Evolutionary conservation across 2,113 vertebrate species (phyloP).

Genomic region (Oncorhynchus mykiss): DNA sequence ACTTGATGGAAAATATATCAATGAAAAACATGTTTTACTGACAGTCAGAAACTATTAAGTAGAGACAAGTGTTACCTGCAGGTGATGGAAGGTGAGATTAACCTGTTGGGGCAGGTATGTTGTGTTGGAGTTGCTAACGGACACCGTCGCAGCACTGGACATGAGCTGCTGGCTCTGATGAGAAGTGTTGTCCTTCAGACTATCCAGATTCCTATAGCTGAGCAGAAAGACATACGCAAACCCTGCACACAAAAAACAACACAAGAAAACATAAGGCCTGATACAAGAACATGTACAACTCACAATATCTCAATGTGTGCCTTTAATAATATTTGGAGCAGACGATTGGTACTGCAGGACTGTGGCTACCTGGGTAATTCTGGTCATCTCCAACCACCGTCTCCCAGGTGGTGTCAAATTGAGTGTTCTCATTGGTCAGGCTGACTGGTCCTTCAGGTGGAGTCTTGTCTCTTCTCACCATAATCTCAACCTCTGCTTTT

Average conservation of each 20-base stretch:
- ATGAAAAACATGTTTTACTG: no score
- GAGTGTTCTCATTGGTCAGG: constrained; percentile 1
- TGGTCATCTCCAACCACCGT: background rate
- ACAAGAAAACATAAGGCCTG: background rate
- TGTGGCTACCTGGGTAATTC: background rate
- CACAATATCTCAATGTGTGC: no score
- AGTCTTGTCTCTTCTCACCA: background rate
- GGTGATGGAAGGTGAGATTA: background rate
- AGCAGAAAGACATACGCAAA: background rate
- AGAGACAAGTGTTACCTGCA: background rate
- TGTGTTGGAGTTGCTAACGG: background rate
- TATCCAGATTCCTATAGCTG: no score
- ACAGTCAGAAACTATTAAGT: no score
- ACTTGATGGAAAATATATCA: no score
- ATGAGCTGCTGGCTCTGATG: background rate
- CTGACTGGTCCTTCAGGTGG: background rate
- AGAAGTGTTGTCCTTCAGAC: background rate
- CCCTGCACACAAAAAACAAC: background rate
- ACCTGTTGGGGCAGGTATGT: background rate
- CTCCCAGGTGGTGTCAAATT: background rate
- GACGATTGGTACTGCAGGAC: background rate
- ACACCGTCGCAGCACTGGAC: background rate
- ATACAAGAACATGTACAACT: background rate
- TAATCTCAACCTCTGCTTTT: background rate
- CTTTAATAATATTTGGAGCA: no score